Conservation (phyloP, 2,113 vertebrate species). For the Acrocephalus arundinaceus region DNA sequence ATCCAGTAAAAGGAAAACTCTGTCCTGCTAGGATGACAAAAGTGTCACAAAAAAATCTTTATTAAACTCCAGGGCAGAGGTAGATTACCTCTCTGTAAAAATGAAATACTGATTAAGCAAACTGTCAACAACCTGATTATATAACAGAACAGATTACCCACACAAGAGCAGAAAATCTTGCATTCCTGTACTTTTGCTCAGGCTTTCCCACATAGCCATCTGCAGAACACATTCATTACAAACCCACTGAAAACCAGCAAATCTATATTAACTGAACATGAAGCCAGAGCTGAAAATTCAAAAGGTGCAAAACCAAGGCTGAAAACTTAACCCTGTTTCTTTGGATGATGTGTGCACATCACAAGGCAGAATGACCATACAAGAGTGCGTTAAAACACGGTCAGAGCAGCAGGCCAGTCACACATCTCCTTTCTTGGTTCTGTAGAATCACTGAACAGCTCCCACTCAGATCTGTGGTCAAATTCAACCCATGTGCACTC, state of each 20-base stretch:
- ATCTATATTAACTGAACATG: not conserved
- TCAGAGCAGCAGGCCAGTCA: not conserved
- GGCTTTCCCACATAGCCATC: not conserved
- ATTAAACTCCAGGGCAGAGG: not conserved
- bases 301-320: not conserved
- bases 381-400: fast-evolving
- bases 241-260: not conserved
- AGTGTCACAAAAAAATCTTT: not conserved
- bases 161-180: not conserved
- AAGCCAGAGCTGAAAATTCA: not conserved
- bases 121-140: not conserved
- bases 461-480: not conserved
- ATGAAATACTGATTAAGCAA: not conserved
- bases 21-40: not conserved
- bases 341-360: fast-evolving
- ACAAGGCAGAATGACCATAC: not conserved
- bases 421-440: not conserved
- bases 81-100: not conserved
- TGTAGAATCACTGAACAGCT: not conserved
- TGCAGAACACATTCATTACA: not conserved
- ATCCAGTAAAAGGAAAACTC: not conserved
- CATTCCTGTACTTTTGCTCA: not conserved
- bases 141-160: not conserved
- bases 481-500: not conserved
- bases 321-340: not conserved